A percentile compares a stretch with the other conserved stretches of the same genome.
phyloP scores from a whole-genome alignment of 2,888 invertebrate genomes.

The Yponomeuta cagnagella region DNA sequence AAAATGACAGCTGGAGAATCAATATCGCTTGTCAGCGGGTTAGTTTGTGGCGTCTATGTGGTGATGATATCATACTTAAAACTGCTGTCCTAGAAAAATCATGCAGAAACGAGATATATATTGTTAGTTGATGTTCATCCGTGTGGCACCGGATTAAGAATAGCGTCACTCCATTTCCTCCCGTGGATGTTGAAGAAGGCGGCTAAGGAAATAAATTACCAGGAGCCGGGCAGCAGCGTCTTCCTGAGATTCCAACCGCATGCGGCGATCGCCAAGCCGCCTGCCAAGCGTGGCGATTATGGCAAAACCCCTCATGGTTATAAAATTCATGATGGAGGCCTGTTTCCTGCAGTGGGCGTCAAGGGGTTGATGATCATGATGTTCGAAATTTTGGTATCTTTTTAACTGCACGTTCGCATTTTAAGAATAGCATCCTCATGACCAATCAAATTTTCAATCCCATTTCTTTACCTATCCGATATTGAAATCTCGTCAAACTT shows the following conservation, averaged over 20 bases:
- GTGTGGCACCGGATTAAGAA: background rate
- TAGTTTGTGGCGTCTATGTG: background rate
- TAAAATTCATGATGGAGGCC: too few species aligned
- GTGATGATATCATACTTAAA: background rate
- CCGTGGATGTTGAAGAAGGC: too few species aligned
- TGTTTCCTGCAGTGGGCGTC: too few species aligned
- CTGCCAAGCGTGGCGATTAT: too few species aligned
- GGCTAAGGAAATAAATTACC: too few species aligned
- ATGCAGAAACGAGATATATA: background rate
- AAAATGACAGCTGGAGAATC: background rate
- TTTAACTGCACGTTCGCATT: too few species aligned
- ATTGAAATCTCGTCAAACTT: slow-evolving; percentile 1
- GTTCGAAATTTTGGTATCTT: too few species aligned
- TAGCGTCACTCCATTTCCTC: background rate
- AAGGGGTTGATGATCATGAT: too few species aligned
- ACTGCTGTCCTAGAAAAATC: background rate
- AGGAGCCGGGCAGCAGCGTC: too few species aligned
- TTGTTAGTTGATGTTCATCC: background rate
- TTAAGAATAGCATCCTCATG: background rate
- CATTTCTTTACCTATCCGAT: background rate
- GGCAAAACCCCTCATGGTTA: too few species aligned
- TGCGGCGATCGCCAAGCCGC: too few species aligned
- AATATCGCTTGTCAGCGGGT: background rate
- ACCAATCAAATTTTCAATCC: background rate
- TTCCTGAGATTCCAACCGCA: too few species aligned